Percentiles rank a stretch among this genome's conserved stretches.
Conservation (phyloP, 2,113 vertebrate species). For the Picathartes gymnocephalus region DNA sequence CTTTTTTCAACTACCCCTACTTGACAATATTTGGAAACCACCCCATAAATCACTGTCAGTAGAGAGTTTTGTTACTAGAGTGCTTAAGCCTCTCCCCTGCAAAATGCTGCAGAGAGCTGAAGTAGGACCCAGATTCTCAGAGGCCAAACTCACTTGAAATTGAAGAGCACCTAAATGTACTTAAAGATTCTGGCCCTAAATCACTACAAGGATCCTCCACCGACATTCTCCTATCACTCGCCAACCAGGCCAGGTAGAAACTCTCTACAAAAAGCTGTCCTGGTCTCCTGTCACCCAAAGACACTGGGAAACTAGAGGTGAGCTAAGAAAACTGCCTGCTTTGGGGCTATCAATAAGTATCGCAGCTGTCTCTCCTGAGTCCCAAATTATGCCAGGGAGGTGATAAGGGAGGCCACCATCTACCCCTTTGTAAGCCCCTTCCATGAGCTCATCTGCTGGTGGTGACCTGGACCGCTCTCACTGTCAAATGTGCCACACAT, state of each 20-base stretch:
- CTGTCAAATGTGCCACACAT: fast-evolving
- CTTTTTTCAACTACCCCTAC: neutral
- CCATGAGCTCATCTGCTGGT: neutral
- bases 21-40: neutral
- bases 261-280: neutral
- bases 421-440: neutral
- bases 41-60: constrained; percentile 11
- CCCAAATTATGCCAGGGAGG: neutral
- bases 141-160: neutral
- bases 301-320: neutral
- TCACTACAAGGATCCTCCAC: neutral
- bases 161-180: neutral
- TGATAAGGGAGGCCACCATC: neutral
- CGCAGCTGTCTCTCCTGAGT: fast-evolving
- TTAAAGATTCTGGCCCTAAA: neutral
- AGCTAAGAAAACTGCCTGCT: neutral
- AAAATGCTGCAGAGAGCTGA: neutral
- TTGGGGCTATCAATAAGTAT: neutral
- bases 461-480: neutral
- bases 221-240: neutral
- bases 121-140: neutral
- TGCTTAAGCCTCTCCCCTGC: neutral
- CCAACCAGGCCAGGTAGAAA: neutral
- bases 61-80: neutral
- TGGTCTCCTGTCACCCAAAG: neutral